Base-by-base conservation (phyloP, 2,113 vertebrate genomes). In the Lophochroa leadbeateri region DNA sequence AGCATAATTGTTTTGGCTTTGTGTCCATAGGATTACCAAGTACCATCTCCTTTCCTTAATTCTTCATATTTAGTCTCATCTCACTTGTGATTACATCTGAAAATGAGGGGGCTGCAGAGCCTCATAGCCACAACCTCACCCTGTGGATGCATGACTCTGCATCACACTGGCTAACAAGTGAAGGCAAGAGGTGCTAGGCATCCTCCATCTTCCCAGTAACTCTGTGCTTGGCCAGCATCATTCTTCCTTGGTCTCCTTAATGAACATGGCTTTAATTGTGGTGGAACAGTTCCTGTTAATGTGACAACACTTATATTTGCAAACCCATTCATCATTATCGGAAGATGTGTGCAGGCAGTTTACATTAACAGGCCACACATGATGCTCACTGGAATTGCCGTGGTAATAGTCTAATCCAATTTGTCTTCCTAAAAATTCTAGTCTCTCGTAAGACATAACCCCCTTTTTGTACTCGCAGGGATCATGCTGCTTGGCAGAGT, bases 381-480 rank as follows among this genome's bases (percentile, higher is more conserved):
- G 44, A 91, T 47, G 47, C 55, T 91, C 77, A 91, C 93, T 35
- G 9, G 33, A 97, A 89, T 86, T 92, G 53, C 86, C 70, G 58
- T 71, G 83, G 65, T 33, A 78, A 69, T 27, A 86, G 46, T 24
- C 84, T 87, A 57, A 91, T 89, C 67, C 87, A 82, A 87, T 85
- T 87, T 69, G 81, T 65, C 57, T 58, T 93, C 78, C 94, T 90
- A 58, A 91, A 92, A 92, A 80, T 87, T 76, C 67, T 61, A 65
- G 13, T 39, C 78, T 91, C 90, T 61, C 2, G 0, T 19, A 91
- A 85, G 57, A 82, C 52, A 31, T 23, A 70, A 68, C 74, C 25
- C 63, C 25, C 52, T 57, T 80, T 85, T 61, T 65, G 78, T 52
- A 0, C 60, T 88, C 81, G 23, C 60, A 84, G 69, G 39, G 69